Evolutionary conservation across 2,888 invertebrate species (phyloP), one percentile per base, ranked within the genome.

Genomic region (Lasius fuliginosus): DNA sequence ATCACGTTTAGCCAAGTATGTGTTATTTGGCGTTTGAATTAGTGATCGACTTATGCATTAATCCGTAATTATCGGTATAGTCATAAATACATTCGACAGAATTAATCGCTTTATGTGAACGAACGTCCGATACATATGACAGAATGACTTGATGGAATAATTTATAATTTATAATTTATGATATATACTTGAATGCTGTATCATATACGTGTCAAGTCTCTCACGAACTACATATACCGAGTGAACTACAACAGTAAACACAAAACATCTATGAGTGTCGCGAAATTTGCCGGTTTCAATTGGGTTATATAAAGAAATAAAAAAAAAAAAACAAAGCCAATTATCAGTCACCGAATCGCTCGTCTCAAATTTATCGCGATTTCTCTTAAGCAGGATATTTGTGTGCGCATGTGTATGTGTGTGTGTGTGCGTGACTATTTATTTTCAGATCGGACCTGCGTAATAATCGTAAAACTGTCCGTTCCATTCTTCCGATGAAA

Each of bases 1-100:
- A 15, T 36, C 62, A 30, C 67, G 46, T 77, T 42, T 53, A 42
- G 27, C 18, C 9, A 36, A 64, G 60, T 30, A 23, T 74, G 60
- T 36, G 76, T 65, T 76, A 76, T 76, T 76, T 53, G 49, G 18
- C 46, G 49, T 12, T 23, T 77, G 77, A 77, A 77, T 77, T 77
- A 77, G 9, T 42, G 56, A 77, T 58, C 30, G 77, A 42, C 40
- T 56, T 56, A 27, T 46, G 67, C 58, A 60, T 81, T 71, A 71
- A 71, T 60, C 58, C 27, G 60, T 65, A 69, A 81, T 79, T 56
- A 81, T 79, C 67, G 67, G 12, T 56, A 40, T 27, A 36, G 11
- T 33, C 23, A 46, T 33, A 30, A 67, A 58, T 76, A 27, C 67
- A 36, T 33, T 23, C 76, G 53, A 12, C 75, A 11, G 27, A 23